Evolutionary conservation across 1,140 invertebrate species (phyloP), one percentile per base, ranked within the genome.

Genomic region (Sarcophaga peregrina): DNA sequence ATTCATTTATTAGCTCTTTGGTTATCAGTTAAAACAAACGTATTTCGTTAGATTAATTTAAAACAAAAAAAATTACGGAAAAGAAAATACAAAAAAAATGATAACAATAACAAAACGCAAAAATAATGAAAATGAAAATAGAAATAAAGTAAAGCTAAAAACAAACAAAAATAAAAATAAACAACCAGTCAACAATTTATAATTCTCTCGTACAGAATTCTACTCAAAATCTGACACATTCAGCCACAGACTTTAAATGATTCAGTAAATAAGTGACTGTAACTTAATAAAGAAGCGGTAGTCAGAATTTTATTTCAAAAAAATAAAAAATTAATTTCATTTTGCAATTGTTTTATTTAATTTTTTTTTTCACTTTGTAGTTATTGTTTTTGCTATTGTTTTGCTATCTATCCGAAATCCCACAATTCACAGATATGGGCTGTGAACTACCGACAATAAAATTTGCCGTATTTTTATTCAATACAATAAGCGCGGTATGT

Each of bases 401-500:
- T 37, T 37, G 25, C 25, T 2, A 37, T 37, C 4, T 37, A 37
- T 37, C 4, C 25, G 25, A 37, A 37, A 37, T 37, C 25, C 25
- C 25, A 2, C 13, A 52, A 20, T 68, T 25, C 17, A 4, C 20
- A 20, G 13, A 52, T 8, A 78, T 78, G 75, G 75, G 75, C 7
- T 78, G 75, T 50, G 75, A 78, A 8, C 50, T 52, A 50, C 47
- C 75, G 37, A 78, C 75, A 50, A 17, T 78, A 7, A 78, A 78
- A 78, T 78, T 50, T 25, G 46, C 47, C 8, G 47, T 78, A 8
- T 50, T 50, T 5, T 20, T 78, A 9, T 78, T 20, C 75, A 78
- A 50, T 52, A 25, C 48, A 78, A 50, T 78, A 13, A 10, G 75
- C 15, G 75, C 75, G 75, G 75, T 78, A 78, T 17, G 75, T 78